Evolutionary conservation across 1,140 invertebrate species (phyloP).

Genomic region (Drosophila setifemur): DNA sequence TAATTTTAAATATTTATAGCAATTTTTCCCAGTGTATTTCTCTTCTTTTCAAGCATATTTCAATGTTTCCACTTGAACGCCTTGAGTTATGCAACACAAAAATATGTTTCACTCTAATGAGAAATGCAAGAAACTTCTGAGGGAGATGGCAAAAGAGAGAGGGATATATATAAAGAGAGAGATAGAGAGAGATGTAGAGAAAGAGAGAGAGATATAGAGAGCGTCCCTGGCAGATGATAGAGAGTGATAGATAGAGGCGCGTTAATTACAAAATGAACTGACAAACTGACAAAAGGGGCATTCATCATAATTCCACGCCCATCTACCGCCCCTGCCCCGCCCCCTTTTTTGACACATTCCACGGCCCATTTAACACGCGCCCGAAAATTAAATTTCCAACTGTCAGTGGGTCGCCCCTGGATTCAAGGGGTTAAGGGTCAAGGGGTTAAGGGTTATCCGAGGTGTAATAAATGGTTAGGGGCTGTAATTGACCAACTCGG

Average conservation of each 20-base stretch:
- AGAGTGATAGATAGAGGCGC: background rate
- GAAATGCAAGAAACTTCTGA: constrained; percentile 12
- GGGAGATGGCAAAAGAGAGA: too few species aligned
- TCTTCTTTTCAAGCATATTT: constrained; percentile 9
- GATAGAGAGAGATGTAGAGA: too few species aligned
- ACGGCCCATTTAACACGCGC: constrained; percentile 48
- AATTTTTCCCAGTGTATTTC: too few species aligned
- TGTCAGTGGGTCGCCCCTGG: background rate
- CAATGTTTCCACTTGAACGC: constrained; percentile 26
- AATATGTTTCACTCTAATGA: constrained; percentile 34
- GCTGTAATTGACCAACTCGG: constrained; percentile 36
- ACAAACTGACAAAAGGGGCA: constrained; percentile 26
- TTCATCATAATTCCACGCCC: constrained; percentile 47
- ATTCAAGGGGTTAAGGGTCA: background rate
- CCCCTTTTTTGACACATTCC: constrained; percentile 53
- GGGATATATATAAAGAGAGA: background rate
- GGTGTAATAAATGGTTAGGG: background rate
- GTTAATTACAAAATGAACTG: constrained; percentile 43
- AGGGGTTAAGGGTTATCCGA: too few species aligned
- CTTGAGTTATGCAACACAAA: constrained; percentile 45
- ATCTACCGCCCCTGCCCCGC: background rate
- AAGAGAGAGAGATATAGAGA: background rate
- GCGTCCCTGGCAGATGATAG: too few species aligned
- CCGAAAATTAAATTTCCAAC: constrained; percentile 53
- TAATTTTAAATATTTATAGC: too few species aligned